Evolutionary conservation across 2,797 vertebrate genomes (phyloP), one percentile per base, ranked within the genome.

Genomic region (Scyliorhinus canicula): DNA sequence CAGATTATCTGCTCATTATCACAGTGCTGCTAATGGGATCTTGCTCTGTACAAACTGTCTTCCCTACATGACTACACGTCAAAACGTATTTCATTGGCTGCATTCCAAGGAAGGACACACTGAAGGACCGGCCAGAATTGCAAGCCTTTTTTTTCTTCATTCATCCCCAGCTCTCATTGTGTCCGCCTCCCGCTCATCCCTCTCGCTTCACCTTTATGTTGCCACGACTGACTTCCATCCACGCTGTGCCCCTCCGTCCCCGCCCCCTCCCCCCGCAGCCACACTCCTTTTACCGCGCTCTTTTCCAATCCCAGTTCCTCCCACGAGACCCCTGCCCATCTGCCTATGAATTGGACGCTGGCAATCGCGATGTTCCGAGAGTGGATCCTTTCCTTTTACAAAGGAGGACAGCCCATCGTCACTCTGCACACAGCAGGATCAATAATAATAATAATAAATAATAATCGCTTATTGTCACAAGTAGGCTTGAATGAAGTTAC

Each of bases 241-340:
- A 57, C n/a, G n/a, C n/a, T n/a, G n/a, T n/a, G n/a, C n/a, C n/a
- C n/a, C n/a, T n/a, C n/a, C n/a, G n/a, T n/a, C n/a, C n/a, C n/a
- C n/a, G n/a, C n/a, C n/a, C n/a, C n/a, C n/a, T n/a, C n/a, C n/a
- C n/a, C 55, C 55, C 55, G 55, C 55, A 21, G 63, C 63, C 19
- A 24, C 24, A 95, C 95, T 95, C 84, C 63, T 77, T 95, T 96
- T 96, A 95, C 79, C 71, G 85, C 96, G 95, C 91, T 11, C 4
- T 40, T 77, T 16, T 77, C 74, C 24, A 77, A 35, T 77, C 3
- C 74, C 74, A 19, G 11, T 40, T 40, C 74, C 74, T 26, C 65
- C 65, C 65, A 26, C 21, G 28, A 12, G 35, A 77, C 12, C 35
- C 69, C 35, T 19, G 14, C 35, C 35, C 12, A 16, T n/a, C n/a